Conservation (phyloP, 2,888 invertebrate species). For the Epirrhoe alternata region DNA sequence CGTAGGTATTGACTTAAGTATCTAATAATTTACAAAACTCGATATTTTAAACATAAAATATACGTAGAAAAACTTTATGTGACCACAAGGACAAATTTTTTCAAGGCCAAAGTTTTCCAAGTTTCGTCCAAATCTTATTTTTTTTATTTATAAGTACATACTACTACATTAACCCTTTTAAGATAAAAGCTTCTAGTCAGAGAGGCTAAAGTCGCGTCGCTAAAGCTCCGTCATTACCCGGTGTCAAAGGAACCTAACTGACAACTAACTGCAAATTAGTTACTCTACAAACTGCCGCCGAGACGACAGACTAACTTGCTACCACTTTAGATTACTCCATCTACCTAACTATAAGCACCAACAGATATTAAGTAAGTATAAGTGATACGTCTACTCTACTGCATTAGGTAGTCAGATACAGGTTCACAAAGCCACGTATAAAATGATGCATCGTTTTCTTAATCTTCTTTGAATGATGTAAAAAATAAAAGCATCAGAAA, state of each 20-base stretch:
- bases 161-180: background rate
- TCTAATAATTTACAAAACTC: too few species aligned
- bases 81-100: too few species aligned
- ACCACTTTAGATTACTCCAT: constrained; percentile 38
- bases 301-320: constrained; percentile 49
- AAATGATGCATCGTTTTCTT: constrained; percentile 50
- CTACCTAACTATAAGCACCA: constrained; percentile 9
- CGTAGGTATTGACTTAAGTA: too few species aligned
- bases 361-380: background rate
- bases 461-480: constrained; percentile 47
- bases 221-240: constrained; percentile 58
- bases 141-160: too few species aligned
- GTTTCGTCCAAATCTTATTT: too few species aligned
- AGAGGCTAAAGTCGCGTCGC: constrained; percentile 48
- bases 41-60: too few species aligned
- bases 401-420: constrained; percentile 27
- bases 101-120: too few species aligned
- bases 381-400: constrained; percentile 8
- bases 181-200: background rate
- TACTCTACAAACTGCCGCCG: constrained; percentile 55
- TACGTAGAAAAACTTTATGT: too few species aligned
- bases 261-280: constrained; percentile 72
- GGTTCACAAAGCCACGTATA: constrained; percentile 50
- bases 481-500: constrained; percentile 53
- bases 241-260: constrained; percentile 69